These are phyloP conservation scores for Thamnophis sirtalis DNA, from an alignment of 2,113 vertebrate genomes.

Conservation along the genomic window DNA sequence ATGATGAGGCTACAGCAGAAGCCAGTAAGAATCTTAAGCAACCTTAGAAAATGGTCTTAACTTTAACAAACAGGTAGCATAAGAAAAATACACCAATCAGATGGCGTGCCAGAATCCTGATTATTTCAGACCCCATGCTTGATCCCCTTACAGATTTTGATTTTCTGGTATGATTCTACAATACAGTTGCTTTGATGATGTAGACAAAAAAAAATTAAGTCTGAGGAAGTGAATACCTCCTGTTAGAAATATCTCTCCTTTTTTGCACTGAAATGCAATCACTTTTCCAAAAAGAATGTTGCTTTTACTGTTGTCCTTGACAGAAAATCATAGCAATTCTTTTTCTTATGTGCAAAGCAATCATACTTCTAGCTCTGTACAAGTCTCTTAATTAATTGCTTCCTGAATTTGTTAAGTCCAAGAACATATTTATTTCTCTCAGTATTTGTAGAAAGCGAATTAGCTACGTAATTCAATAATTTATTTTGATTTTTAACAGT, in stretches of 20 bases:
- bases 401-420: neutral
- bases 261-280: neutral
- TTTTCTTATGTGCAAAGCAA: neutral
- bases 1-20: neutral
- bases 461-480: neutral
- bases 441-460: neutral
- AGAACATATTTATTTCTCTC: neutral
- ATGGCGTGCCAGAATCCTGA: neutral
- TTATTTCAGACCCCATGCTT: neutral
- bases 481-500: neutral
- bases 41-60: neutral
- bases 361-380: neutral
- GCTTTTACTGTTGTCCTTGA: neutral
- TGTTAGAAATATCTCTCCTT: neutral
- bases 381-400: neutral
- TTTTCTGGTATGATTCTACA: neutral
- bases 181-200: neutral
- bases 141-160: neutral
- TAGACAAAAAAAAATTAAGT: neutral
- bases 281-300: neutral
- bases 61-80: neutral
- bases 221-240: neutral
- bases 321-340: neutral
- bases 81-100: neutral
- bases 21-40: neutral